phyloP scores from a whole-genome alignment of 37 sponge, comb jelly and placozoan genomes.

The Ianthella basta region DNA sequence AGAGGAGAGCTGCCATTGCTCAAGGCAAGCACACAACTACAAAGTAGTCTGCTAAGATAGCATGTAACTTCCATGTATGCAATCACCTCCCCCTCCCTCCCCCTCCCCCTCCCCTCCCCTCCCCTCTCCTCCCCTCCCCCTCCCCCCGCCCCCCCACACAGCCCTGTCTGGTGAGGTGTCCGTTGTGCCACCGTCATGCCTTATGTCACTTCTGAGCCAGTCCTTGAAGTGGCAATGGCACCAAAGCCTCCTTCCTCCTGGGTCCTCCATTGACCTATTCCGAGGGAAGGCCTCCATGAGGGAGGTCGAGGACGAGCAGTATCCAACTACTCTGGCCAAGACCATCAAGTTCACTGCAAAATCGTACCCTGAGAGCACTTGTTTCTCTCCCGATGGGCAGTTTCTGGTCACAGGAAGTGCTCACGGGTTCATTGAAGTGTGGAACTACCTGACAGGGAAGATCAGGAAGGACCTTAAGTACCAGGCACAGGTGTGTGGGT shows the following conservation, averaged over 20 bases:
- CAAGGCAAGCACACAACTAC: slow-evolving; percentile 47
- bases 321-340: slow-evolving; percentile 84
- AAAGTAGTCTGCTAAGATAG: neutral
- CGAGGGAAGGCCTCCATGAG: slow-evolving; percentile 84
- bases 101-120: neutral
- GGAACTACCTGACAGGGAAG: slow-evolving; percentile 99
- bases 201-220: slow-evolving; percentile 94
- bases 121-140: too few relatives aligned
- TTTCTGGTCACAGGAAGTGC: slow-evolving; percentile 96
- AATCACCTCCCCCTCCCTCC: neutral
- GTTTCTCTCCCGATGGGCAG: slow-evolving; percentile 97
- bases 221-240: slow-evolving; percentile 99
- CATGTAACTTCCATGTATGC: neutral
- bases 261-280: slow-evolving; percentile 59
- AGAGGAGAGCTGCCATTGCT: slow-evolving; percentile 90
- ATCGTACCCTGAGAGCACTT: slow-evolving; percentile 88
- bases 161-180: slow-evolving; percentile 94
- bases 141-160: neutral
- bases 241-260: slow-evolving; percentile 86
- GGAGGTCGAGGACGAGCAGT: slow-evolving; percentile 95
- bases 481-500: slow-evolving; percentile 83
- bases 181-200: slow-evolving; percentile 94
- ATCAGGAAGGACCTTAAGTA: slow-evolving; percentile 98
- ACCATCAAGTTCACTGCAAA: slow-evolving; percentile 96
- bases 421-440: slow-evolving; percentile 98